Evolutionary conservation across 2,797 vertebrate species (phyloP).

Genomic region (Chaenodraco wilsoni): DNA sequence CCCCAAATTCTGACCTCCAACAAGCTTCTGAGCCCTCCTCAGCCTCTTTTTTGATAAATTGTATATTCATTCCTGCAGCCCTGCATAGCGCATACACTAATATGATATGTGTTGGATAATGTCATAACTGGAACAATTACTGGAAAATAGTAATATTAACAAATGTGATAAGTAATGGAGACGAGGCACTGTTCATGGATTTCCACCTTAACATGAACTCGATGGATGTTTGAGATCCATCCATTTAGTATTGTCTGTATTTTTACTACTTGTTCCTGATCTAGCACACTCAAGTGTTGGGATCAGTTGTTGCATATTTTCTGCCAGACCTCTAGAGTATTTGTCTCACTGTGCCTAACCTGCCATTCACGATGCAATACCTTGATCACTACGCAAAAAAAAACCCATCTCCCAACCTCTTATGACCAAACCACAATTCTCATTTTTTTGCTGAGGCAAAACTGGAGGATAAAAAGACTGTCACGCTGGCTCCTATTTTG

Average conservation of each 20-base stretch:
- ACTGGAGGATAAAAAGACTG: constrained; percentile 50
- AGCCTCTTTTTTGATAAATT: constrained; percentile 58
- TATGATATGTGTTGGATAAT: constrained; percentile 45
- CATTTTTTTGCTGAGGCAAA: constrained; percentile 29
- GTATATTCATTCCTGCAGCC: constrained; percentile 50
- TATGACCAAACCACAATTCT: constrained; percentile 30
- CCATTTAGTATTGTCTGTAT: constrained; percentile 25
- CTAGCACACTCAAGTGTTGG: constrained; percentile 15
- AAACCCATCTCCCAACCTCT: constrained; percentile 14
- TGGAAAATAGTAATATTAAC: constrained; percentile 37
- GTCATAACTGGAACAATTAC: constrained; percentile 45
- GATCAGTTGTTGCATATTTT: constrained; percentile 31
- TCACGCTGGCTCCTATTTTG: constrained; percentile 42
- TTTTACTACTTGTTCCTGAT: constrained; percentile 36
- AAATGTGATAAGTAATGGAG: constrained; percentile 33
- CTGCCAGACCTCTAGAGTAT: constrained; percentile 26
- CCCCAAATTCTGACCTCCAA: constrained; percentile 64
- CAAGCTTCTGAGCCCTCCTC: constrained; percentile 58
- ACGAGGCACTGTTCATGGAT: constrained; percentile 33
- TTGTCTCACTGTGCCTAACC: constrained; percentile 37
- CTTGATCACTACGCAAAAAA: constrained; percentile 30
- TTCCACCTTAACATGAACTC: constrained; percentile 36
- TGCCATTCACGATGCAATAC: constrained; percentile 45
- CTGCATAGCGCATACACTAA: constrained; percentile 41
- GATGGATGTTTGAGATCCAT: constrained; percentile 13